Percentiles rank a stretch among this genome's conserved stretches.
phyloP scores from a whole-genome alignment of 2,797 vertebrate species.

The Aselliscus stoliczkanus region DNA sequence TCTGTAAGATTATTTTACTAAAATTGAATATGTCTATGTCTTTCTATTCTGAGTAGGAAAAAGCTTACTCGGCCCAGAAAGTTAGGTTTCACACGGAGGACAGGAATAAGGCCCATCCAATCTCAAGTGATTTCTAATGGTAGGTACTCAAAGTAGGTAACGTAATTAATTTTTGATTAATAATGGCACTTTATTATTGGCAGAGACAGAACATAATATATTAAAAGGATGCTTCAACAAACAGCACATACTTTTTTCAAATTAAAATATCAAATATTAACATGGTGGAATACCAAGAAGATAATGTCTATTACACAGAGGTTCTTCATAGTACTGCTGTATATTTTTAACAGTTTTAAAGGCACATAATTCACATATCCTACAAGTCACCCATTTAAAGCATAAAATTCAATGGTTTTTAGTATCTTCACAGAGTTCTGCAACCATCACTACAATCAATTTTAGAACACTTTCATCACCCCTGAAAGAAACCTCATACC shows the following conservation, averaged over 20 bases:
- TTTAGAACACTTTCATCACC: background rate
- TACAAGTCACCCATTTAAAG: background rate
- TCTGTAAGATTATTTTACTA: slow-evolving; percentile 81
- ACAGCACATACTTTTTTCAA: slow-evolving; percentile 6
- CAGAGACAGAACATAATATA: slow-evolving; percentile 50
- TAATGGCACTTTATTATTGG: slow-evolving; percentile 1
- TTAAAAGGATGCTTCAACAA: slow-evolving; percentile 44
- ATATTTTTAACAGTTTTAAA: slow-evolving; percentile 1
- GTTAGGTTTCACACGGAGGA: slow-evolving; percentile 43
- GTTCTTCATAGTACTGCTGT: background rate
- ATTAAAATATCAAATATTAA: slow-evolving; percentile 49
- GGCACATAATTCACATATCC: background rate
- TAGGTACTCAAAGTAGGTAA: slow-evolving; percentile 32
- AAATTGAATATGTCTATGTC: slow-evolving; percentile 71
- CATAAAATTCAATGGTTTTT: background rate
- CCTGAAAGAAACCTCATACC: background rate
- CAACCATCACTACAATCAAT: background rate
- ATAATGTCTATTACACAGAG: background rate
- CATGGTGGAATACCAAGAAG: background rate
- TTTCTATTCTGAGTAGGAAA: slow-evolving; percentile 55
- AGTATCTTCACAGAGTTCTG: background rate
- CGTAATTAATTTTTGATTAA: slow-evolving; percentile 63
- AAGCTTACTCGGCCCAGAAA: slow-evolving; percentile 60
- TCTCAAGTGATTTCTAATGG: background rate
- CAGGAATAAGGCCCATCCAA: background rate